Evolutionary conservation across 2,113 vertebrate species (phyloP).

Genomic region (Onychostoma macrolepis): DNA sequence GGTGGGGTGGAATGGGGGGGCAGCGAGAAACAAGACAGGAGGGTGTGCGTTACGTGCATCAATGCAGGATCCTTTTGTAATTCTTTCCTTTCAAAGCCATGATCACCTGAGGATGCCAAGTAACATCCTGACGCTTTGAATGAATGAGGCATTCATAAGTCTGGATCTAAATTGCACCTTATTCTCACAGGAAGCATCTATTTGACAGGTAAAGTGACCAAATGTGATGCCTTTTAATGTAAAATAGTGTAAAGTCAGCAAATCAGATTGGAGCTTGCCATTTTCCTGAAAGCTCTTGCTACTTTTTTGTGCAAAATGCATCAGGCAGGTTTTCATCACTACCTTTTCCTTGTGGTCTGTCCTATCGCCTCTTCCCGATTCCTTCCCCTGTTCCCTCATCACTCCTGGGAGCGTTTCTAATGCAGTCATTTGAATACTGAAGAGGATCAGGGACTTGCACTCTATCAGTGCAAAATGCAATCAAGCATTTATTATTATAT

Average conservation of each 20-base stretch:
- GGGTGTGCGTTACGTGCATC: slow-evolving; percentile 61
- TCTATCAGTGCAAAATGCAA: slow-evolving; percentile 54
- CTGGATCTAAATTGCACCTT: not conserved
- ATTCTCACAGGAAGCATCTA: not conserved
- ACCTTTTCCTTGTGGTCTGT: slow-evolving; percentile 4
- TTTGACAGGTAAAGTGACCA: slow-evolving; percentile 3
- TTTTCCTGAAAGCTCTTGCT: slow-evolving; percentile 9
- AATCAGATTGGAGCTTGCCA: not conserved
- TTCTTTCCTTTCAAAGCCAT: slow-evolving; percentile 33
- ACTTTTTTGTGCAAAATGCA: not conserved
- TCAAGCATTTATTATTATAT: slow-evolving; percentile 57
- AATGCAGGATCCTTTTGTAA: slow-evolving; percentile 65
- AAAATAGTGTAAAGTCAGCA: not conserved
- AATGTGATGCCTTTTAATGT: not conserved
- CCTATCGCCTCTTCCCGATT: slow-evolving; percentile 36
- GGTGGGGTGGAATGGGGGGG: slow-evolving; percentile 52
- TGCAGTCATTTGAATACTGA: slow-evolving; percentile 55
- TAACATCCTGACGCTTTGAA: not conserved
- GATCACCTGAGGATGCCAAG: slow-evolving; percentile 62
- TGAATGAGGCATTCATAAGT: not conserved
- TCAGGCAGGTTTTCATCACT: not conserved
- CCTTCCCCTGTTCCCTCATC: slow-evolving; percentile 44
- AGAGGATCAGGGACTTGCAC: slow-evolving; percentile 45
- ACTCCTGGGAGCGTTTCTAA: slow-evolving; percentile 29
- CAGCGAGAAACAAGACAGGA: slow-evolving; percentile 12